phyloP scores from a whole-genome alignment of 2,113 vertebrate species.

The Gymnogyps californianus region DNA sequence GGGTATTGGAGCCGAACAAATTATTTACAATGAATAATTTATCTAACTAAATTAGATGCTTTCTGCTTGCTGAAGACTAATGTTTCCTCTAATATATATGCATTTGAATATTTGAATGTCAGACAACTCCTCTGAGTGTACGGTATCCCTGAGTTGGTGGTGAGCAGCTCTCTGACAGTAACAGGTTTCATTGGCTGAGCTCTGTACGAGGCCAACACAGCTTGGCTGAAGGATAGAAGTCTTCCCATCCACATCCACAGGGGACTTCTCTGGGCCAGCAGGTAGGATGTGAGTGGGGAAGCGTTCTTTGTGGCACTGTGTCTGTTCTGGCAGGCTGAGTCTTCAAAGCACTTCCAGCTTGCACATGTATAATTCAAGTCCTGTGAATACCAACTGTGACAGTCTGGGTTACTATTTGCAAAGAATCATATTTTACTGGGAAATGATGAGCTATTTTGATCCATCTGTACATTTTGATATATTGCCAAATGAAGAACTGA shows the following conservation, averaged over 20 bases:
- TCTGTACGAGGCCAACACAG: background rate
- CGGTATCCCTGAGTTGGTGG: background rate
- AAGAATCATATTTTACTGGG: constrained; percentile 5
- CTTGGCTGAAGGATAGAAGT: background rate
- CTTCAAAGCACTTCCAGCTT: background rate
- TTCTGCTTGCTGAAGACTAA: background rate
- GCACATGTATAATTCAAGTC: constrained; percentile 33
- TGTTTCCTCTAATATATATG: background rate
- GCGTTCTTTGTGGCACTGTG: rapidly evolving
- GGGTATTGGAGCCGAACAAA: background rate
- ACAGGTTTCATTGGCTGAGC: background rate
- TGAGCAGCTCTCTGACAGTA: background rate
- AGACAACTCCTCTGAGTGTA: background rate
- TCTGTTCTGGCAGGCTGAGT: background rate
- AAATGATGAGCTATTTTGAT: constrained; percentile 7
- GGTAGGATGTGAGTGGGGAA: background rate
- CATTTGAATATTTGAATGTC: background rate
- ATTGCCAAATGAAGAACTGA: background rate
- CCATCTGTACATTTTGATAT: background rate
- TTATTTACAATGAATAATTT: constrained; percentile 38
- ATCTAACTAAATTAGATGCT: constrained; percentile 12
- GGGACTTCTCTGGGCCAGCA: background rate
- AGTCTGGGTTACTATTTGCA: background rate
- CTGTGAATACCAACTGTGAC: constrained; percentile 7
- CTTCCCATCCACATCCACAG: background rate